Evolutionary conservation across 2,797 vertebrate genomes (phyloP), one percentile per base, ranked within the genome.

Genomic region (Amniataba percoides): DNA sequence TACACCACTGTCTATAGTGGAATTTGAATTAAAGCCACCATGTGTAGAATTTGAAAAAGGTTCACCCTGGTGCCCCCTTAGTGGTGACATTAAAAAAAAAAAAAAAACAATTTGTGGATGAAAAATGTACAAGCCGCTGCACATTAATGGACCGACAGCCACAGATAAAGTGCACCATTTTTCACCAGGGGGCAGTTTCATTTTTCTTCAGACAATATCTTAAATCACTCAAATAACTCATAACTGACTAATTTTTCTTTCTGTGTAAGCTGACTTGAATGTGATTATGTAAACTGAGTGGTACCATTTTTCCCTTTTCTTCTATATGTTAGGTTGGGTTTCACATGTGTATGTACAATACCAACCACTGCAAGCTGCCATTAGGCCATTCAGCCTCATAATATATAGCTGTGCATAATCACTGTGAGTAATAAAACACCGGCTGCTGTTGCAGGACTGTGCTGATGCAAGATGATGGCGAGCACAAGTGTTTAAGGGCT

Each of bases 381-480:
- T 45, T 34, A 7, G 8, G 1, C 19, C 57, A 14, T 55, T 7
- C 12, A 16, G 18, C 4, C 39, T 46, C 42, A 45, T 63, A 60
- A 49, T 68, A 59, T 55, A 57, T 9, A 60, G 42, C 39, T 66
- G n/a, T 59, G 48, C 21, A 23, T 25, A 25, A 66, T 71, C 42
- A 58, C 45, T 21, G 9, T 4, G 13, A 49, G 74, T 39, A 46
- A 77, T 70, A 55, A 79, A 71, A 66, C 52, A 40, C 21, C 31
- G 49, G 18, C 53, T 71, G 62, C 52, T 12, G 27, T 55, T 36
- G 4, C 5, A 63, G 61, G 27, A 64, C 19, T 13, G 55, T 55
- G 78, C 69, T 58, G 71, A 53, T 7, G 42, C 39, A 57, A 52
- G n/a, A 56, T 53, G 59, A 65, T 21, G 42, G 65, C 23, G 9